A percentile compares a stretch with the other conserved stretches of the same genome.
Conservation (phyloP, 2,888 invertebrate species). For the Axea sp. region DNA sequence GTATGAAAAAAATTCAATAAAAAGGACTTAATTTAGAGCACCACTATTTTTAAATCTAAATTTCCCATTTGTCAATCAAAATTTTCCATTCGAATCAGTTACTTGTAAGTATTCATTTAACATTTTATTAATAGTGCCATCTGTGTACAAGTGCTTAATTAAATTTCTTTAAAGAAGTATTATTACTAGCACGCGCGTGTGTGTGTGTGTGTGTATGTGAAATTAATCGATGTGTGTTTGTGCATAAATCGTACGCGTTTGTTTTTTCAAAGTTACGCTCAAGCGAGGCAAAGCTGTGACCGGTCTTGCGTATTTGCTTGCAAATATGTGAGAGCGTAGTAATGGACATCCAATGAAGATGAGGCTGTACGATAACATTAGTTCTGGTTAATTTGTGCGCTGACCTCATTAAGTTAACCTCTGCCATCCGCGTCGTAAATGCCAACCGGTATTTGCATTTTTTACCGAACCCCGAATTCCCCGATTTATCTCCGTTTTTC, state of each 20-base stretch:
- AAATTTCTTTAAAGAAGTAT: constrained; percentile 10
- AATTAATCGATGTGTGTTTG: constrained; percentile 15
- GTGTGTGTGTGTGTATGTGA: neutral
- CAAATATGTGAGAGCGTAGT: constrained; percentile 19
- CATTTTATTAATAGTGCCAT: constrained; percentile 25
- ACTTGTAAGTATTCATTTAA: constrained; percentile 6
- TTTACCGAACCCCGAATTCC: constrained; percentile 17
- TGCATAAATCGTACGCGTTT: constrained; percentile 14
- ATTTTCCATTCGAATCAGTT: constrained; percentile 9
- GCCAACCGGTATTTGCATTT: constrained; percentile 33
- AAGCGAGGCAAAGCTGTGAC: constrained; percentile 21
- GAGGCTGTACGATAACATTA: constrained; percentile 49
- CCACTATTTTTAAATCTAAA: constrained; percentile 6
- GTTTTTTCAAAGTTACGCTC: constrained; percentile 17
- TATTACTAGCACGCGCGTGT: neutral
- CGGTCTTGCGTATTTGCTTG: constrained; percentile 28
- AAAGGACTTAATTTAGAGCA: constrained; percentile 23
- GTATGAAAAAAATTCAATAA: no score
- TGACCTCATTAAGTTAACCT: constrained; percentile 58
- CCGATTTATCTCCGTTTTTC: constrained; percentile 9
- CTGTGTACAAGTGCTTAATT: constrained; percentile 1
- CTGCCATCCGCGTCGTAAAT: constrained; percentile 27
- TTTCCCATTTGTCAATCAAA: constrained; percentile 3
- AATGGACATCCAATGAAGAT: constrained; percentile 55
- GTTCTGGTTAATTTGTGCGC: constrained; percentile 49